Evolutionary conservation across 2,113 vertebrate genomes (phyloP).

Genomic region (Choloepus hoffmanni): DNA sequence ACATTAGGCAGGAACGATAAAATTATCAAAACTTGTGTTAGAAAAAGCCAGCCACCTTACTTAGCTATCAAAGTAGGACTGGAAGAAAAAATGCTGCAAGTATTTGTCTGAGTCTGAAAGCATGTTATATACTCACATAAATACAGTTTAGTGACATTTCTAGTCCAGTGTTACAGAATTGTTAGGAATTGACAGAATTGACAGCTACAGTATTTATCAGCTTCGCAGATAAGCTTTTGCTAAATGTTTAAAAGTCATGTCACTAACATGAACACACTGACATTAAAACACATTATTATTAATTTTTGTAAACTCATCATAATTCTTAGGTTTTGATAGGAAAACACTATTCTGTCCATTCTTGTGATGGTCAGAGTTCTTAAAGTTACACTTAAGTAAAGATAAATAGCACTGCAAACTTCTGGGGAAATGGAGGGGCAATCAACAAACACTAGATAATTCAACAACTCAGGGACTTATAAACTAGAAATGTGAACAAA

Average conservation of each 20-base stretch:
- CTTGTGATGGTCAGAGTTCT: background rate
- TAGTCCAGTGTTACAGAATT: background rate
- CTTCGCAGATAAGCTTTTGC: constrained; percentile 44
- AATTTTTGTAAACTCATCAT: background rate
- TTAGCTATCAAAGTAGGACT: background rate
- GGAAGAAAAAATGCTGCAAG: background rate
- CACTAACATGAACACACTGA: background rate
- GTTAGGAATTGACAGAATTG: constrained; percentile 22
- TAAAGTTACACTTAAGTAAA: background rate
- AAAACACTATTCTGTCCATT: background rate
- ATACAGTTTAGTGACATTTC: background rate
- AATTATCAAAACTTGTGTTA: background rate
- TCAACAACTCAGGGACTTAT: background rate
- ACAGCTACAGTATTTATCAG: constrained; percentile 6
- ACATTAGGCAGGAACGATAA: background rate
- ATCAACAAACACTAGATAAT: background rate
- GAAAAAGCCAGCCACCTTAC: constrained; percentile 22
- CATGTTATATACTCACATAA: background rate
- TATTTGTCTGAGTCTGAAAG: constrained; percentile 30
- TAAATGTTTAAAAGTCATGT: constrained; percentile 43
- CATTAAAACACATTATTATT: background rate
- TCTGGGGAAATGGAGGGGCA: background rate
- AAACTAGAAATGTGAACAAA: background rate
- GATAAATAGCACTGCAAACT: constrained; percentile 36
- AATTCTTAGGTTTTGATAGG: background rate